Evolutionary conservation across 2,888 invertebrate species (phyloP).

Genomic region (Cantharis nigra): DNA sequence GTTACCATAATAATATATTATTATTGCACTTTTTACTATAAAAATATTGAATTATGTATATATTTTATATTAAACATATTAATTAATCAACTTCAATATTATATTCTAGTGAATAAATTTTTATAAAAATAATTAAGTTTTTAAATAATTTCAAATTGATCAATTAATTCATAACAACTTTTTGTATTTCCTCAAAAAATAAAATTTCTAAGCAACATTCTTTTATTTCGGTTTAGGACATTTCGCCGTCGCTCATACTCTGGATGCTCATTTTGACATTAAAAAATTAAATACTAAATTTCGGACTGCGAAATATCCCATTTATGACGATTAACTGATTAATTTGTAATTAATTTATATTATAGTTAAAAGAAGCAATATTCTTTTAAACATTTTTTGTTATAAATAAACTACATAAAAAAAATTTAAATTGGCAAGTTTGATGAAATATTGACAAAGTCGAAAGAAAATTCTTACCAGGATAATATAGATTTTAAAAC

Average conservation of each 20-base stretch:
- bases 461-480: not conserved
- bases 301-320: no score
- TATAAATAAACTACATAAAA: not conserved
- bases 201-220: no score
- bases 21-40: slow-evolving; percentile 2
- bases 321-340: not conserved
- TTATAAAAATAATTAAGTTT: slow-evolving; percentile 1
- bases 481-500: not conserved
- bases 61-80: not conserved
- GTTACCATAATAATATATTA: slow-evolving; percentile 1
- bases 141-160: not conserved
- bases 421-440: not conserved
- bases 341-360: not conserved
- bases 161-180: not conserved
- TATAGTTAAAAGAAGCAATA: not conserved
- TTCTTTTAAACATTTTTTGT: not conserved
- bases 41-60: not conserved
- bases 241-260: no score
- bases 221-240: no score
- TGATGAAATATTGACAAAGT: not conserved
- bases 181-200: no score
- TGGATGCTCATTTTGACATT: no score
- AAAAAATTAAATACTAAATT: no score
- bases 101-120: not conserved
- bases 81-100: not conserved